Conservation (phyloP, 2,797 vertebrate species). For the Graptemys geographica region DNA sequence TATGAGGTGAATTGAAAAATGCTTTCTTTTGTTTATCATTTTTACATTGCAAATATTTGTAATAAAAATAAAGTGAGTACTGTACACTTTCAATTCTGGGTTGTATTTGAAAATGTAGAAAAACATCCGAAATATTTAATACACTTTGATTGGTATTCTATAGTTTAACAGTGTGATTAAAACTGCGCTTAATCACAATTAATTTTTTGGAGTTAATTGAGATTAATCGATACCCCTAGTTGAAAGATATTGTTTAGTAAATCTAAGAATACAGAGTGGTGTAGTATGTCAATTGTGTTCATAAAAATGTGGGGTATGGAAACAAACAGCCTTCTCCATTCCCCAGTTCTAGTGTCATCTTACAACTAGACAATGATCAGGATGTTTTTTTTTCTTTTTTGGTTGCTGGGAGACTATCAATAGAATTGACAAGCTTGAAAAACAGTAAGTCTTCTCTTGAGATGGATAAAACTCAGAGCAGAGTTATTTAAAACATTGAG, state of each 20-base stretch:
- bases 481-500: constrained; percentile 20
- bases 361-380: background rate
- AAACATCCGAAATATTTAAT: no score
- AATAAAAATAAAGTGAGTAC: no score
- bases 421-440: background rate
- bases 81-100: no score
- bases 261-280: background rate
- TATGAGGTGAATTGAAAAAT: no score
- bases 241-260: background rate
- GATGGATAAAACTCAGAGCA: background rate
- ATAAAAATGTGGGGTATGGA: background rate
- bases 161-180: no score
- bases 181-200: no score
- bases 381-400: background rate
- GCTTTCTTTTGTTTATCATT: no score
- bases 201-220: no score
- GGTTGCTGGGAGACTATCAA: background rate
- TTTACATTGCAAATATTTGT: no score
- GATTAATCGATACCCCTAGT: no score
- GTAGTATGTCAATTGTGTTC: background rate
- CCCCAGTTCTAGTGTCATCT: background rate
- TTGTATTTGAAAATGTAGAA: no score
- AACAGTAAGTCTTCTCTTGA: background rate
- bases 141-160: no score
- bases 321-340: background rate